Conservation (phyloP, 2,797 vertebrate species). For the Gymnoscopelus microlampas region DNA sequence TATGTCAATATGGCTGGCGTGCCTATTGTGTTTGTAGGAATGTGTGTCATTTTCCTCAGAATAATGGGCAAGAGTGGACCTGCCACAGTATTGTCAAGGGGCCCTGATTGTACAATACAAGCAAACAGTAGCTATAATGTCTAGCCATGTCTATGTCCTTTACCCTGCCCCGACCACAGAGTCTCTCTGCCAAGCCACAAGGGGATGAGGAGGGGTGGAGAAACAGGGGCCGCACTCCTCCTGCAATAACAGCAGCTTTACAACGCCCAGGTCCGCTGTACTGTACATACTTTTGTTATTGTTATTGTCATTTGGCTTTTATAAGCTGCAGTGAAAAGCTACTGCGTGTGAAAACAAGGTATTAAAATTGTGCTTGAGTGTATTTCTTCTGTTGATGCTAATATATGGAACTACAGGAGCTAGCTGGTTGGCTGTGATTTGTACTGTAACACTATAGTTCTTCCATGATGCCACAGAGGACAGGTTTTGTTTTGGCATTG, state of each 20-base stretch:
- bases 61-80: conserved; percentile 18
- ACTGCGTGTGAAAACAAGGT: conserved; percentile 76
- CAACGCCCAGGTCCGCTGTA: conserved; percentile 60
- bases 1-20: neutral
- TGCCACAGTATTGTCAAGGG: conserved; percentile 25
- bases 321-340: conserved; percentile 69
- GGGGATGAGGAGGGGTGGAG: conserved; percentile 59
- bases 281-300: conserved; percentile 70
- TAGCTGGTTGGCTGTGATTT: conserved; percentile 69
- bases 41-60: conserved; percentile 31
- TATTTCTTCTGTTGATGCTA: conserved; percentile 64
- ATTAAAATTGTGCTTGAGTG: conserved; percentile 74
- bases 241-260: conserved; percentile 58
- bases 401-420: conserved; percentile 67
- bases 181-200: conserved; percentile 69
- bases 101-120: conserved; percentile 40
- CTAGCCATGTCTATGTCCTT: conserved; percentile 50
- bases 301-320: conserved; percentile 76
- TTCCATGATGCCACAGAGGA: conserved; percentile 59
- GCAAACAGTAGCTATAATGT: conserved; percentile 60
- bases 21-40: neutral
- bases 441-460: conserved; percentile 63
- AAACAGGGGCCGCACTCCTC: conserved; percentile 41
- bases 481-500: conserved; percentile 64
- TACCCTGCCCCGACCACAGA: conserved; percentile 58